phyloP scores from a whole-genome alignment of 2,113 vertebrate species.

The Dasyprocta punctata region DNA sequence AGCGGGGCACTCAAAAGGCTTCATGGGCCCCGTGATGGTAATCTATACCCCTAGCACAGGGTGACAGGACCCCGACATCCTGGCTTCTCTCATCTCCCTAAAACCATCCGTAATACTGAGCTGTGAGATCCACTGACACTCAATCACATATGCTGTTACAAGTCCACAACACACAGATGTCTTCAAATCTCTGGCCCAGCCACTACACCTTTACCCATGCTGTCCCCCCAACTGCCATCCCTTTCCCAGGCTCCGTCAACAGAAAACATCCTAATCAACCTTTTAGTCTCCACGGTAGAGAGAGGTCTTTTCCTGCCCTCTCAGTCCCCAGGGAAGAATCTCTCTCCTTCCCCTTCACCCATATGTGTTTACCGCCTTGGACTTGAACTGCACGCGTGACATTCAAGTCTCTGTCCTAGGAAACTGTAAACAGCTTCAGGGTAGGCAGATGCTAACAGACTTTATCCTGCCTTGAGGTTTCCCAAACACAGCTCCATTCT shows the following conservation, averaged over 20 bases:
- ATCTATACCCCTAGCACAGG: neutral
- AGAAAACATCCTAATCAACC: neutral
- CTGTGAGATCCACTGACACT: neutral
- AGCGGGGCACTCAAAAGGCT: neutral
- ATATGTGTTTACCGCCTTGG: neutral
- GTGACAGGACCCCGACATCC: neutral
- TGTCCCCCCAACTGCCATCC: accelerated
- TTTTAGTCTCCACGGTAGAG: neutral
- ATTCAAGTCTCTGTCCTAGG: neutral
- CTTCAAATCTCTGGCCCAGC: neutral
- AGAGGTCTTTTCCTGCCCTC: neutral
- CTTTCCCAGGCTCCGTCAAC: neutral
- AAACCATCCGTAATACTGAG: neutral
- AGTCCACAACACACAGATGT: no score
- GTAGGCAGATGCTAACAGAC: neutral
- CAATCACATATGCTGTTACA: accelerated
- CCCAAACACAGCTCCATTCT: neutral
- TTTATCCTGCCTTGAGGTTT: neutral
- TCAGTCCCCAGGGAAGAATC: no score
- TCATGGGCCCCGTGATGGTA: accelerated
- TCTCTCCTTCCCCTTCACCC: neutral
- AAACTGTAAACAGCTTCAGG: neutral
- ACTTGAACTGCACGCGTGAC: accelerated
- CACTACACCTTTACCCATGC: accelerated
- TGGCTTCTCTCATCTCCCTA: neutral